Conservation (phyloP, 23 tunicate genomes). For the Ascidia mentula region DNA sequence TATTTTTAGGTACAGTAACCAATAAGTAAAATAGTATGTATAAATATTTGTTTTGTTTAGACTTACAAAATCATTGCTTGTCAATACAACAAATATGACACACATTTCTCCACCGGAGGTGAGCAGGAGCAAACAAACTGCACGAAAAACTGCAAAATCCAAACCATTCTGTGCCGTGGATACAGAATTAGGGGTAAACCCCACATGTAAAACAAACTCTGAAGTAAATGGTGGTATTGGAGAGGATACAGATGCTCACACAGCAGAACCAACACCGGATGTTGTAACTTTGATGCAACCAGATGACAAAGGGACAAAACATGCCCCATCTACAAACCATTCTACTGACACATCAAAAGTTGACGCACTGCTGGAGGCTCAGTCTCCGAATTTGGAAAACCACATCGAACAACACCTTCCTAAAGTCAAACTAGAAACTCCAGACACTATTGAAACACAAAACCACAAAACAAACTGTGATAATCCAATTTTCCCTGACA, state of each 20-base stretch:
- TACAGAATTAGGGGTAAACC: neutral
- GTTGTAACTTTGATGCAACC: too few species aligned
- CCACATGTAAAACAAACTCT: neutral
- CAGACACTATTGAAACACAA: too few species aligned
- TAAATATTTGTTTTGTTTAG: neutral
- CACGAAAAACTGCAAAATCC: neutral
- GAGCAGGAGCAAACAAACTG: neutral
- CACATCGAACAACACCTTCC: neutral
- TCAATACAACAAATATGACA: neutral
- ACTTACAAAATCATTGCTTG: neutral
- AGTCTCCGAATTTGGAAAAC: neutral
- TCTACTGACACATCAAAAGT: neutral
- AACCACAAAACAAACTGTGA: neutral
- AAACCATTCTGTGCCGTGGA: neutral
- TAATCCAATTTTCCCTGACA: neutral
- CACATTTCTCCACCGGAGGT: neutral
- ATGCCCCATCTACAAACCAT: too few species aligned
- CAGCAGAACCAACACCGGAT: neutral
- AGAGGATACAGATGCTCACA: neutral
- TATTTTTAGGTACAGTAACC: neutral
- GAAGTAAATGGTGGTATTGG: neutral
- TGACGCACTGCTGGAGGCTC: too few species aligned
- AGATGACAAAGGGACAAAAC: too few species aligned
- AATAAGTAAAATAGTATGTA: neutral
- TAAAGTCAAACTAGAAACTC: neutral